phyloP scores from a whole-genome alignment of 2,888 invertebrate species.

The Thecophora atra region DNA sequence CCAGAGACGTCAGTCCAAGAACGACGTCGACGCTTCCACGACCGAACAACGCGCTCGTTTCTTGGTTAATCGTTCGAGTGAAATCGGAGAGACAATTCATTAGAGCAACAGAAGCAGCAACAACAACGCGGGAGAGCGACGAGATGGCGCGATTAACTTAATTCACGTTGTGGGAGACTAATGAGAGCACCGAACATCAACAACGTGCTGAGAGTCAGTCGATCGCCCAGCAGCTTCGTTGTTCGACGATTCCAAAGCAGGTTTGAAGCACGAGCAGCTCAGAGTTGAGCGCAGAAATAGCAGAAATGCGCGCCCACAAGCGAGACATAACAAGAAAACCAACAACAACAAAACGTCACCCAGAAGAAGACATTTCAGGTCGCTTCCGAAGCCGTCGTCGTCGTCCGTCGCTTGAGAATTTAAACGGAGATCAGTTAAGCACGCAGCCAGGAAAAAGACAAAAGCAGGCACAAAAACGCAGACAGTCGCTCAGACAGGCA shows the following conservation, averaged over 20 bases:
- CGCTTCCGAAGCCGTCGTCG: neutral
- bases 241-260: conserved; percentile 19
- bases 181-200: conserved; percentile 44
- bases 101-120: conserved; percentile 60
- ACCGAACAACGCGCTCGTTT: conserved; percentile 23
- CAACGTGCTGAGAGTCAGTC: conserved; percentile 35
- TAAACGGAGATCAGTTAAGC: neutral
- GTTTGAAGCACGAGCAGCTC: conserved; percentile 19
- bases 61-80: conserved; percentile 63
- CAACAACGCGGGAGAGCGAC: conserved; percentile 26
- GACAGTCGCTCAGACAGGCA: neutral
- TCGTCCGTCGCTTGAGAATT: too few species aligned
- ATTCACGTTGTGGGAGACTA: conserved; percentile 67
- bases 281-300: neutral
- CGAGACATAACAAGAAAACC: conserved; percentile 9
- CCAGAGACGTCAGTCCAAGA: neutral
- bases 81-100: conserved; percentile 65
- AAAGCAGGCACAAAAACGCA: neutral
- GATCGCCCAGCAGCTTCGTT: conserved; percentile 22
- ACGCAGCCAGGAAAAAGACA: neutral
- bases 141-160: conserved; percentile 10
- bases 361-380: neutral
- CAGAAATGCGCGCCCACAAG: conserved; percentile 30
- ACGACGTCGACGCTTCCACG: neutral
- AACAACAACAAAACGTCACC: conserved; percentile 16